phyloP scores from a whole-genome alignment of 2,113 vertebrate species.

The Dromiciops gliroides region DNA sequence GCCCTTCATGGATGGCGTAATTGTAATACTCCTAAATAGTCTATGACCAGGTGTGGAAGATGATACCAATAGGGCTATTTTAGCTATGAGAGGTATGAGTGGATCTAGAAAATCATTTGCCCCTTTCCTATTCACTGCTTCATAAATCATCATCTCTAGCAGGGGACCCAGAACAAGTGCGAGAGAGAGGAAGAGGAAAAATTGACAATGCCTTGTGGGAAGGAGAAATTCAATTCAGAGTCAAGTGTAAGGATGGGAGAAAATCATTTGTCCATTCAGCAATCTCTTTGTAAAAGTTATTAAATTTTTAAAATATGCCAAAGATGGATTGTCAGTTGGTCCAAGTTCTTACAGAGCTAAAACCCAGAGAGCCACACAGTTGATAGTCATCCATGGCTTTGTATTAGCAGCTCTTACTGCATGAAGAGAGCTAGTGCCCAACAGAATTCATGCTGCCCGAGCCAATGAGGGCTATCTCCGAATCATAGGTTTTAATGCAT shows the following conservation, averaged over 20 bases:
- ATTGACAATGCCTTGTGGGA: neutral
- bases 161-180: neutral
- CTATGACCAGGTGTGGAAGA: neutral
- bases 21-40: neutral
- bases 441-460: constrained; percentile 45
- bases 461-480: constrained; percentile 38
- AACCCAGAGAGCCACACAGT: neutral
- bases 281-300: constrained; percentile 6
- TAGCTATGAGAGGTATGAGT: neutral
- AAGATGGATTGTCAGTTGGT: neutral
- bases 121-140: neutral
- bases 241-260: neutral
- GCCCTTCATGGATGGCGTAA: neutral
- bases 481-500: constrained; percentile 47
- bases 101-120: neutral
- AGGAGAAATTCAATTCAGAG: constrained; percentile 45
- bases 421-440: neutral
- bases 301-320: neutral
- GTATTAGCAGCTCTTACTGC: neutral
- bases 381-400: neutral
- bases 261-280: neutral
- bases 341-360: constrained; percentile 11
- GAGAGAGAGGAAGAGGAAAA: neutral
- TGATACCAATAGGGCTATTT: neutral
- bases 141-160: neutral